A percentile compares a stretch with the other conserved stretches of the same genome.
Evolutionary conservation across 2,888 invertebrate species (phyloP).

Genomic region (Caenorhabditis uteleia): DNA sequence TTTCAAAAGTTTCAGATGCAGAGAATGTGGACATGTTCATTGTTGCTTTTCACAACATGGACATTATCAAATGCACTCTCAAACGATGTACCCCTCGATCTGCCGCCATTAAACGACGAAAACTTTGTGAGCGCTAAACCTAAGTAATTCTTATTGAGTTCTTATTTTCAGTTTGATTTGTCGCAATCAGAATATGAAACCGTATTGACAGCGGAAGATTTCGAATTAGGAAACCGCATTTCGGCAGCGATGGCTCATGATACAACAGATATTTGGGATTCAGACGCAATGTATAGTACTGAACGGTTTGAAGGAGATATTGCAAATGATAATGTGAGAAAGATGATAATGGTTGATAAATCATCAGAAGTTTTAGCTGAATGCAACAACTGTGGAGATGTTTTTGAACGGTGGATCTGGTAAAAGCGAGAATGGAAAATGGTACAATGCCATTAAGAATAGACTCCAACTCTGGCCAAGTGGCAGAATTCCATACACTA

Average conservation of each 20-base stretch:
- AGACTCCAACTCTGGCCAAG: slow-evolving; percentile 66
- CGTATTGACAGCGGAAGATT: slow-evolving; percentile 64
- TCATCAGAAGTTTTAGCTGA: slow-evolving; percentile 51
- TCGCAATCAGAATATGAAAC: slow-evolving; percentile 64
- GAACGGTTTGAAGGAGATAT: slow-evolving; percentile 69
- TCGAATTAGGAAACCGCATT: slow-evolving; percentile 56
- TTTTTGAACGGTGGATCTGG: slow-evolving; percentile 60
- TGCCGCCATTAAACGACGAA: slow-evolving; percentile 35
- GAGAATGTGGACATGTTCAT: no score
- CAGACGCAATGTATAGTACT: slow-evolving; percentile 66
- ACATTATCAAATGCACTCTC: no score
- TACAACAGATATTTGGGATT: slow-evolving; percentile 60
- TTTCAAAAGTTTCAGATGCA: no score
- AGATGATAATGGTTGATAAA: not conserved
- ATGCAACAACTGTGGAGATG: slow-evolving; percentile 58
- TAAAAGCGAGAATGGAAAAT: slow-evolving; percentile 46
- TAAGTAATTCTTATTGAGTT: not conserved
- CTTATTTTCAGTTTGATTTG: slow-evolving; percentile 31
- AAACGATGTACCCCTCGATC: slow-evolving; percentile 20
- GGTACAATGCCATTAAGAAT: slow-evolving; percentile 66
- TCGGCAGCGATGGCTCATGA: slow-evolving; percentile 44
- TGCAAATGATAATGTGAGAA: slow-evolving; percentile 62
- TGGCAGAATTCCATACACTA: slow-evolving; percentile 65
- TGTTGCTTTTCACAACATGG: no score
- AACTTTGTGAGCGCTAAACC: slow-evolving; percentile 25